These are phyloP conservation scores for Zosterops pallidus DNA, from an alignment of 2,113 vertebrate genomes.

Conservation along the genomic window DNA sequence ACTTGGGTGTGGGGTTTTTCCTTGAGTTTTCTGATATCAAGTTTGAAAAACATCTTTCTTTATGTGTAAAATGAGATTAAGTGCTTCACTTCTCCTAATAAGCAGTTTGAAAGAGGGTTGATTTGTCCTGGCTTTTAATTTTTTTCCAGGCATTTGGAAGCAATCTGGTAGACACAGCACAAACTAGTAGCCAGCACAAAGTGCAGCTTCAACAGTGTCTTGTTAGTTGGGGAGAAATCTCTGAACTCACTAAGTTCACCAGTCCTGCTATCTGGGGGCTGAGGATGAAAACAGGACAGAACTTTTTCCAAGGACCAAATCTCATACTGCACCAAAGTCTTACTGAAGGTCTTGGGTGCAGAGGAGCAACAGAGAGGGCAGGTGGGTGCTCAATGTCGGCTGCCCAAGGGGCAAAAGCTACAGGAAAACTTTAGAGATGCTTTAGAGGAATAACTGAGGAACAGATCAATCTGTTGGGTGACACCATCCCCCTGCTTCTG, in stretches of 20 bases:
- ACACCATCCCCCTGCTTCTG: background rate
- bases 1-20: fast-evolving
- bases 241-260: background rate
- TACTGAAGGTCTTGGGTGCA: background rate
- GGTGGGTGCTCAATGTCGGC: fast-evolving
- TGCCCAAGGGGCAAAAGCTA: background rate
- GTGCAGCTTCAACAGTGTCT: background rate
- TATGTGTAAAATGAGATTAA: background rate
- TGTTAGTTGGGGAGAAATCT: background rate
- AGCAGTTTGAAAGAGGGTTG: background rate
- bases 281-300: background rate
- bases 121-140: background rate
- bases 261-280: background rate
- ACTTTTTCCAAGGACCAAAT: background rate
- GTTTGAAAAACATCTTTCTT: background rate
- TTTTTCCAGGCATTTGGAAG: background rate
- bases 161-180: background rate
- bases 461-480: background rate
- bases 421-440: background rate
- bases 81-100: background rate
- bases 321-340: background rate
- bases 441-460: background rate
- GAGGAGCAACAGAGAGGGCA: background rate
- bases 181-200: background rate
- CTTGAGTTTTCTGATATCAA: background rate